Evolutionary conservation across 2,888 invertebrate species (phyloP).

Genomic region (Chesias legatella): DNA sequence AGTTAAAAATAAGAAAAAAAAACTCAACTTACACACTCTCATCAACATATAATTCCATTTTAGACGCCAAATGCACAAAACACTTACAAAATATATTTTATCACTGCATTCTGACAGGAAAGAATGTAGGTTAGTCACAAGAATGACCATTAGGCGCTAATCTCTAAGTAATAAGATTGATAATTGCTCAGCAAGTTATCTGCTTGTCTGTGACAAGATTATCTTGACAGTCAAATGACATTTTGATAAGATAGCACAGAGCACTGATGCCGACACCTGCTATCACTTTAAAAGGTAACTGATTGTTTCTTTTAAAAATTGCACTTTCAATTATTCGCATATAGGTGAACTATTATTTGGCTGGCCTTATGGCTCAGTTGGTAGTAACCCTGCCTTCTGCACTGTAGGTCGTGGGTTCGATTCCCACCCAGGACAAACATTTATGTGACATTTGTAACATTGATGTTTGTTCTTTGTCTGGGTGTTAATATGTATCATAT

Average conservation of each 20-base stretch:
- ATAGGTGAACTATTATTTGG: too few relatives aligned
- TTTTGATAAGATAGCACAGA: conserved; percentile 17
- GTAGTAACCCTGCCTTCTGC: too few relatives aligned
- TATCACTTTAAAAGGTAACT: conserved; percentile 1
- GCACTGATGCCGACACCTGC: conserved; percentile 7
- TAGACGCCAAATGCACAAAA: conserved; percentile 13
- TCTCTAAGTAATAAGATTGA: conserved; percentile 10
- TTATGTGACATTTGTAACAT: too few relatives aligned
- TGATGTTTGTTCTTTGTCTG: too few relatives aligned
- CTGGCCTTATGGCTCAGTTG: too few relatives aligned
- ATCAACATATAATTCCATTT: conserved; percentile 32
- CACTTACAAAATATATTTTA: conserved; percentile 8
- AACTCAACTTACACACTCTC: conserved; percentile 27
- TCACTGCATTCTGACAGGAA: conserved; percentile 14
- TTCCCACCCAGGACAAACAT: too few relatives aligned
- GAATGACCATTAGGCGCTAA: too few relatives aligned
- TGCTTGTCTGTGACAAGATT: conserved; percentile 17
- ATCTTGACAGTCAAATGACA: conserved; percentile 22
- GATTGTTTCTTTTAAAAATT: too few relatives aligned
- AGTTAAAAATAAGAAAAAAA: too few relatives aligned
- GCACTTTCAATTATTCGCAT: too few relatives aligned
- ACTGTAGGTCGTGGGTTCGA: too few relatives aligned
- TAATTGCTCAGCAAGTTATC: conserved; percentile 10
- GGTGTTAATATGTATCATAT: too few relatives aligned
- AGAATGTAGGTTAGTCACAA: background rate